These are phyloP conservation scores for Cerceris rybyensis DNA, from an alignment of 2,888 invertebrate genomes.

Conservation along the genomic window DNA sequence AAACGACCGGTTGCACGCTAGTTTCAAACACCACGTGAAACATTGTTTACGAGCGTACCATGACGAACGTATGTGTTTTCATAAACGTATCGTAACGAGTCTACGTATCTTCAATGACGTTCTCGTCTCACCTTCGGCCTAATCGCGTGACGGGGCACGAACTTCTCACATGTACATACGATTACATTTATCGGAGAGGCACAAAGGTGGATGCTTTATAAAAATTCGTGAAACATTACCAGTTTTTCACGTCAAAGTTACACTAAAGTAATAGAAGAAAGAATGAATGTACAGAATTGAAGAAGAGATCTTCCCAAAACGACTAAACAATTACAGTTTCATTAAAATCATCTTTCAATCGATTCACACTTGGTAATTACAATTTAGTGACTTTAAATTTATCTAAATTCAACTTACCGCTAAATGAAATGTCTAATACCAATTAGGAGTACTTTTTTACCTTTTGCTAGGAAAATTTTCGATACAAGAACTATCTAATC, in stretches of 20 bases:
- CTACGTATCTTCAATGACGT: slow-evolving; percentile 40
- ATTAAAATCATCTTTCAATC: too few relatives aligned
- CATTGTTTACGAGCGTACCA: slow-evolving; percentile 6
- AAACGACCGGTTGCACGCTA: neutral
- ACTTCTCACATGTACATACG: slow-evolving; percentile 13
- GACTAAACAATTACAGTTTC: too few relatives aligned
- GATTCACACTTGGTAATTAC: too few relatives aligned
- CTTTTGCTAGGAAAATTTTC: too few relatives aligned
- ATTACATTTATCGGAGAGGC: slow-evolving; percentile 36
- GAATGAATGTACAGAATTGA: neutral
- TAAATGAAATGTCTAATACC: too few relatives aligned
- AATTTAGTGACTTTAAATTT: too few relatives aligned
- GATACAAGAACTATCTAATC: too few relatives aligned
- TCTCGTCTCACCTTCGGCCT: slow-evolving; percentile 55
- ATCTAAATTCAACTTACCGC: too few relatives aligned
- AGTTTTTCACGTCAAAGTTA: slow-evolving; percentile 15
- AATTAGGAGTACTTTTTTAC: too few relatives aligned
- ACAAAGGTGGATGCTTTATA: slow-evolving; percentile 11
- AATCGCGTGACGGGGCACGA: slow-evolving; percentile 45
- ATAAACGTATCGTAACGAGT: slow-evolving; percentile 29
- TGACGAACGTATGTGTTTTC: slow-evolving; percentile 29
- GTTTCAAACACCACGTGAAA: neutral
- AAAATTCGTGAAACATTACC: slow-evolving; percentile 43
- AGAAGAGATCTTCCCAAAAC: too few relatives aligned
- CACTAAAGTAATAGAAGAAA: slow-evolving; percentile 16